phyloP scores from a whole-genome alignment of 2,797 vertebrate species.

The Molothrus ater region DNA sequence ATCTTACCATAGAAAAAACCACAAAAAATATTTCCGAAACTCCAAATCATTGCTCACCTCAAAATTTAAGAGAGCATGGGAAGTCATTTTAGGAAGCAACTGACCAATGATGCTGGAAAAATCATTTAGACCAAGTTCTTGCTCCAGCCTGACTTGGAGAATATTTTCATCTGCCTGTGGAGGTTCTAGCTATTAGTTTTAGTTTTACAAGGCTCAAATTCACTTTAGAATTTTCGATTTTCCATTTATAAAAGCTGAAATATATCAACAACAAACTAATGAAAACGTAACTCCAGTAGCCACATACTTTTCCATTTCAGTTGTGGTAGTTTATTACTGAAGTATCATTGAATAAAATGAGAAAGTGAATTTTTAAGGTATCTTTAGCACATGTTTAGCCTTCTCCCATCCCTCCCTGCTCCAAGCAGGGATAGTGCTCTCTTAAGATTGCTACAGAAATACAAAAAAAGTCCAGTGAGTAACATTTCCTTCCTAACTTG shows the following conservation, averaged over 20 bases:
- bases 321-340: not conserved
- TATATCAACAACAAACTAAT: not conserved
- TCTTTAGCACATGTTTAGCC: not conserved
- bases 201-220: not conserved
- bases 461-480: not conserved
- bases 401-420: not conserved
- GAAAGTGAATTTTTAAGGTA: not conserved
- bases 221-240: not conserved
- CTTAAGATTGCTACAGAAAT: not conserved
- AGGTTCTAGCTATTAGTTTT: not conserved
- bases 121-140: not conserved
- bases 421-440: not conserved
- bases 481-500: not conserved
- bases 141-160: not conserved
- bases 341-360: rapidly evolving
- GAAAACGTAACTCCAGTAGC: not conserved
- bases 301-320: not conserved
- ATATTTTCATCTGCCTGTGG: not conserved
- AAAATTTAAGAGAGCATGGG: no score
- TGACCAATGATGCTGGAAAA: not conserved
- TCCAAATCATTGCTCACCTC: not conserved
- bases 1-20: rapidly evolving
- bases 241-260: not conserved
- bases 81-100: not conserved
- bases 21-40: not conserved